Percentiles rank a stretch among this genome's conserved stretches.
These are phyloP conservation scores for Stenotaenia linearis DNA, from an alignment of 2,888 invertebrate species.

Conservation along the genomic window DNA sequence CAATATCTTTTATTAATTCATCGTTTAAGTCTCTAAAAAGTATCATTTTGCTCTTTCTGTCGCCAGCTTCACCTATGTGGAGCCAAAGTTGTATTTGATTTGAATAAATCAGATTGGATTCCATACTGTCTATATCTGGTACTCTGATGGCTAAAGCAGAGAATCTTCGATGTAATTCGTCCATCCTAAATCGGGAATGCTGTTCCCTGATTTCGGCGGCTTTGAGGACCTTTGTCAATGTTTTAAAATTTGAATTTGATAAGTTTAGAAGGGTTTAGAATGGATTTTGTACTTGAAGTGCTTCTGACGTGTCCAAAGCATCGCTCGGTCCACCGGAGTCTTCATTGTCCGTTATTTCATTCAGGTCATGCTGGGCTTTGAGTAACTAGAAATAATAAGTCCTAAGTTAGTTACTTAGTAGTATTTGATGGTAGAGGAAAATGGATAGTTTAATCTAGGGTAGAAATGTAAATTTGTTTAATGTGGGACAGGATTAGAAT, in stretches of 20 bases:
- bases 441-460: too few species aligned
- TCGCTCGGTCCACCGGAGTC: neutral
- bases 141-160: neutral
- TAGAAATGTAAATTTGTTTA: too few species aligned
- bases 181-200: neutral
- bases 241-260: too few species aligned
- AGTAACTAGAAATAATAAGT: neutral
- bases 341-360: neutral
- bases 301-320: neutral
- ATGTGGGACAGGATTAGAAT: too few species aligned
- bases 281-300: neutral
- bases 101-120: too few species aligned
- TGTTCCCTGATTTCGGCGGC: neutral
- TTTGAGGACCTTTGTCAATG: neutral
- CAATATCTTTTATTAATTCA: neutral
- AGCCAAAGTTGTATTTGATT: too few species aligned
- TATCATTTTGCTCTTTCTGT: neutral
- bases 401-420: too few species aligned
- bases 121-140: neutral
- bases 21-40: conserved; percentile 11
- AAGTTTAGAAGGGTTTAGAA: too few species aligned
- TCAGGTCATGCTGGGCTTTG: neutral
- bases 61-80: neutral
- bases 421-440: too few species aligned
- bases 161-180: conserved; percentile 21